These are phyloP conservation scores for Synanceia verrucosa DNA, from an alignment of 2,797 vertebrate species.

Conservation along the genomic window DNA sequence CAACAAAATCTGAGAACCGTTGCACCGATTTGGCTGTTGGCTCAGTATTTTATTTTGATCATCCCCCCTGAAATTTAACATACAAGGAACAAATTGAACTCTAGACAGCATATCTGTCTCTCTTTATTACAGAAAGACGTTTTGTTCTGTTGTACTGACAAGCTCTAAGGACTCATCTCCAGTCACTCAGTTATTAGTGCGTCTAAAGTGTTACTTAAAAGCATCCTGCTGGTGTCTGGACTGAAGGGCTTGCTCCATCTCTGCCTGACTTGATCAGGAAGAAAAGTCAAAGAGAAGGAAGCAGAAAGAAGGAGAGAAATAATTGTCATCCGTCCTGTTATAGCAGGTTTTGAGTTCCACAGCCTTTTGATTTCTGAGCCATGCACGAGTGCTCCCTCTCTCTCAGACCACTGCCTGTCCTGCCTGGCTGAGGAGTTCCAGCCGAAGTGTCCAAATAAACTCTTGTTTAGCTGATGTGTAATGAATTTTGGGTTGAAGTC, in stretches of 20 bases:
- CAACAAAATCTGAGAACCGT: constrained; percentile 91
- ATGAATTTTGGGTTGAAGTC: constrained; percentile 45
- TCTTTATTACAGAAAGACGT: constrained; percentile 5
- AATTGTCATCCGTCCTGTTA: constrained; percentile 13
- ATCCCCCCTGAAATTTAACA: constrained; percentile 26
- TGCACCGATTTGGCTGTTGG: constrained; percentile 1
- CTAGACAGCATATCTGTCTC: constrained; percentile 5
- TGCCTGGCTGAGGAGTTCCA: constrained; percentile 20
- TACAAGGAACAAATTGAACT: constrained; percentile 30
- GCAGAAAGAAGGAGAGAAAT: neutral
- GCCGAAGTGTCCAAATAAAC: constrained; percentile 46
- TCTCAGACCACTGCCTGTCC: constrained; percentile 30
- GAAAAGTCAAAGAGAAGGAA: neutral
- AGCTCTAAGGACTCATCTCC: constrained; percentile 20
- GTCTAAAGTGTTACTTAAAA: constrained; percentile 26
- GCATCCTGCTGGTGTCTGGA: constrained; percentile 25
- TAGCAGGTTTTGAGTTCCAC: constrained; percentile 7
- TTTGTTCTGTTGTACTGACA: constrained; percentile 38
- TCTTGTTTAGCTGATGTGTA: constrained; percentile 35
- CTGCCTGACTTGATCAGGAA: constrained; percentile 36
- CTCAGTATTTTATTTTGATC: constrained; percentile 31
- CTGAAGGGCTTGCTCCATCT: constrained; percentile 26
- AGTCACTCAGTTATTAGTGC: constrained; percentile 16
- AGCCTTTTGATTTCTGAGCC: constrained; percentile 37
- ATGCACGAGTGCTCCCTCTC: constrained; percentile 26